Evolutionary conservation across 1,140 invertebrate genomes (phyloP), one percentile per base, ranked within the genome.

Genomic region (Thaumetopoea pityocampa): DNA sequence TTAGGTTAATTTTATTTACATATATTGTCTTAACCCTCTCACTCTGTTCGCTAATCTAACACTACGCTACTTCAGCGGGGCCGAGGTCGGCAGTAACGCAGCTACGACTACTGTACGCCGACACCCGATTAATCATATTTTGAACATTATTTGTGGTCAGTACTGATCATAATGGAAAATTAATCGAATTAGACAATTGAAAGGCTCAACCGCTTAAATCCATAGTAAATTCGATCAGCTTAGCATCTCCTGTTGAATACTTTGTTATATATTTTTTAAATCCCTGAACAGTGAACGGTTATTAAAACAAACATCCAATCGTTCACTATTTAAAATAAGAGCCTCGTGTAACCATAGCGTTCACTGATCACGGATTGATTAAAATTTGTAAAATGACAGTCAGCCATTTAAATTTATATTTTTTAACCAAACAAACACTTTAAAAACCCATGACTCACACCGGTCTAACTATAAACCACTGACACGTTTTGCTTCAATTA

Each of bases 1-100:
- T 76, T 82, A 81, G 74, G 56, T 67, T 74, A 76, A 82, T 67
- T 66, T 78, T 84, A 82, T 82, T 74, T 85, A 85, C 83, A 85
- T 82, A 85, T 86, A 86, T 86, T 86, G 85, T 86, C 85, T 85
- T 85, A 41, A 85, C 81, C 82, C 80, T 84, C 85, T 83, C 82
- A 76, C 81, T 84, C 78, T 81, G 76, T 81, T 74, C 73, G 65
- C 76, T 83, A 83, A 49, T 58, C 79, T 83, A 83, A 68, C 62
- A 48, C 76, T 81, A 81, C 68, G 67, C 80, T 80, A 82, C 71
- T 59, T 57, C 73, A 78, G 80, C 80, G 65, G 56, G 42, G 53
- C 58, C 69, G 71, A 77, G 68, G 68, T 74, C 79, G 73, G 69
- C 71, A 57, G 64, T 63, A 70, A 73, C 71, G 76, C 76, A 67